Evolutionary conservation across 2,888 invertebrate species (phyloP).

Genomic region (Leucania comma): DNA sequence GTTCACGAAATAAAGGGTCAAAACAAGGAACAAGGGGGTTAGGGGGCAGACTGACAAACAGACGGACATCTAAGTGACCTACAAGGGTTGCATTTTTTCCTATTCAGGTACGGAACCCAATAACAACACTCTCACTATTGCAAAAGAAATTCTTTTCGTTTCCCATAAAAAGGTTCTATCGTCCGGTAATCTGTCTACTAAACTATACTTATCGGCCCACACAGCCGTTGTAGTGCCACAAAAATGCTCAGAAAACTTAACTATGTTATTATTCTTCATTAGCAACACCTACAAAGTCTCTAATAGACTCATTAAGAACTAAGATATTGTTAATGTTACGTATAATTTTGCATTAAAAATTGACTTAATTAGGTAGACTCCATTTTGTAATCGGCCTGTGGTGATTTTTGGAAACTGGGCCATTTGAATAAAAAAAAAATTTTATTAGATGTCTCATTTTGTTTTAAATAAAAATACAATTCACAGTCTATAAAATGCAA

Average conservation of each 20-base stretch:
- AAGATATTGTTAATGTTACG: constrained; percentile 21
- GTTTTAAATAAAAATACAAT: constrained; percentile 4
- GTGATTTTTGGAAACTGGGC: constrained; percentile 7
- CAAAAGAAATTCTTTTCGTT: constrained; percentile 27
- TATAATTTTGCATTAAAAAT: constrained; percentile 26
- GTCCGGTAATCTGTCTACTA: constrained; percentile 10
- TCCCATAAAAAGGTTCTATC: constrained; percentile 18
- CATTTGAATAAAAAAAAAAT: not conserved
- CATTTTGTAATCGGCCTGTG: constrained; percentile 19
- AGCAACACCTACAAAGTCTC: constrained; percentile 69
- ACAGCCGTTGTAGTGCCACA: constrained; percentile 34
- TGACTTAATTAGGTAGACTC: constrained; percentile 24
- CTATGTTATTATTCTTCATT: constrained; percentile 70
- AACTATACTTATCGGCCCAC: constrained; percentile 59
- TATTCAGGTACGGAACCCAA: too few relatives aligned
- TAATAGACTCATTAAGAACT: constrained; percentile 47
- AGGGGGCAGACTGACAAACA: too few relatives aligned
- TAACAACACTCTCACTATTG: constrained; percentile 20
- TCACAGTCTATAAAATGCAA: not conserved
- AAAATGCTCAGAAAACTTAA: constrained; percentile 34
- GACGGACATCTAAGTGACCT: too few relatives aligned
- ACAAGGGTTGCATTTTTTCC: too few relatives aligned
- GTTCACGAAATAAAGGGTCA: too few relatives aligned
- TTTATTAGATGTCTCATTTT: not conserved
- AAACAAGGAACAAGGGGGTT: too few relatives aligned